phyloP scores from a whole-genome alignment of 53 echinoderm and acorn worm genomes.

The Glandiceps talaboti region DNA sequence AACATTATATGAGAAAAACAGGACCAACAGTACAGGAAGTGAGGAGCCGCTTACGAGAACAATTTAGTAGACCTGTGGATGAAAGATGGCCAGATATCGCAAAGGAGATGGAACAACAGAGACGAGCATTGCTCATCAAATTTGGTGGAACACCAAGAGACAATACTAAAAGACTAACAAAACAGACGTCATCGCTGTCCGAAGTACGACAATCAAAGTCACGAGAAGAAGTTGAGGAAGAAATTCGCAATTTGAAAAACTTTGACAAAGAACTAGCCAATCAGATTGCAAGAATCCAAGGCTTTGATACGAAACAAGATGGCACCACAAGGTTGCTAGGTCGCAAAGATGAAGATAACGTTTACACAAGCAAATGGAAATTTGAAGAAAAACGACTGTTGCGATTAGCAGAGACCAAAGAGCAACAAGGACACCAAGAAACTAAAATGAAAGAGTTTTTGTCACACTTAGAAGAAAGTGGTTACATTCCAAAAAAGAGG shows the following conservation, averaged over 20 bases:
- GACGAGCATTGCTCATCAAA: not conserved
- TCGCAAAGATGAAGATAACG: not conserved
- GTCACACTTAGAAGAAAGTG: not conserved
- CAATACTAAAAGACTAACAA: not conserved
- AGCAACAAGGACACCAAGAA: not conserved
- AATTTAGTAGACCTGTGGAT: not conserved
- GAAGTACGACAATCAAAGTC: not conserved
- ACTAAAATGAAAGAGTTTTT: not conserved
- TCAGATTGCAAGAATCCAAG: not conserved
- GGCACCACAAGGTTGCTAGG: not conserved
- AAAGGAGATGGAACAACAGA: not conserved
- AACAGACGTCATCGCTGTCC: not conserved
- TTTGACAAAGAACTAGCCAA: not conserved
- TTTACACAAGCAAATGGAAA: not conserved
- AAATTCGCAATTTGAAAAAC: not conserved
- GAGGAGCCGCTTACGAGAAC: not conserved
- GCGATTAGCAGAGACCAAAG: not conserved
- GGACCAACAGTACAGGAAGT: not conserved
- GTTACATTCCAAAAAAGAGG: not conserved
- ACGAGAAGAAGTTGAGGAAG: not conserved
- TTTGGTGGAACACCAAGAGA: too few species aligned
- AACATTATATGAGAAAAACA: not conserved
- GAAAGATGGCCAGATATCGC: not conserved
- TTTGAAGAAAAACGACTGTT: not conserved
- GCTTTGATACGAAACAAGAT: not conserved